Base-by-base conservation (phyloP, 2,797 vertebrate species). In the Chloroceryle inda region DNA sequence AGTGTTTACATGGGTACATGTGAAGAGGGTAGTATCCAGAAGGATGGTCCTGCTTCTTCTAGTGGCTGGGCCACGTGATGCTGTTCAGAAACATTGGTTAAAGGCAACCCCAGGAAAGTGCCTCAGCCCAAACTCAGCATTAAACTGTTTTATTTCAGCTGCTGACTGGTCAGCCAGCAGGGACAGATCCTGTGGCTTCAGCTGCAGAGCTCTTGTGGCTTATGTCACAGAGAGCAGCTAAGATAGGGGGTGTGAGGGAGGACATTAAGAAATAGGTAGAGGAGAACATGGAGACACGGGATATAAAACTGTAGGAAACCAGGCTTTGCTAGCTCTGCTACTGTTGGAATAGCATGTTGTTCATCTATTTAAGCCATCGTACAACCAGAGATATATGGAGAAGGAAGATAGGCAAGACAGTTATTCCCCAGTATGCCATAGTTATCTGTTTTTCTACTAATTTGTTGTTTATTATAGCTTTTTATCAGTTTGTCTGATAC, bases 111-210 rank as follows among this genome's bases (percentile, higher is more conserved):
- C 26, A 24, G 62, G 24, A 67, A n/a, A 14, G 7, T 7, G 5
- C 31, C 44, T 72, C 59, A 69, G 40, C 56, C 55, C 35, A 55
- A 66, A 49, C 69, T 84, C 61, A 18, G 29, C 5, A 10, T 26
- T 42, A 5, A 38, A 29, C 21, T 45, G 35, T 37, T 42, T 13
- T 7, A 0, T 68, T 72, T 78, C 53, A 29, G 31, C 73, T 59
- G 38, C 23, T 1, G 3, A 85, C 50, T 19, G 35, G 21, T 8
- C 38, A 7, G 24, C 12, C 68, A 47, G 20, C 1, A 3, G 23
- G 22, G 29, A 11, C 0, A 0, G 40, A 23, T 5, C 22, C 27
- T 0, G 2, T 33, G 62, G 18, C 37, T 89, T 64, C 80, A 52
- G 38, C 2, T 4, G 35, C 33, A 55, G 42, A 53, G 50, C 50